phyloP scores from a whole-genome alignment of 2,797 vertebrate genomes.

The Delichon dasypus region DNA sequence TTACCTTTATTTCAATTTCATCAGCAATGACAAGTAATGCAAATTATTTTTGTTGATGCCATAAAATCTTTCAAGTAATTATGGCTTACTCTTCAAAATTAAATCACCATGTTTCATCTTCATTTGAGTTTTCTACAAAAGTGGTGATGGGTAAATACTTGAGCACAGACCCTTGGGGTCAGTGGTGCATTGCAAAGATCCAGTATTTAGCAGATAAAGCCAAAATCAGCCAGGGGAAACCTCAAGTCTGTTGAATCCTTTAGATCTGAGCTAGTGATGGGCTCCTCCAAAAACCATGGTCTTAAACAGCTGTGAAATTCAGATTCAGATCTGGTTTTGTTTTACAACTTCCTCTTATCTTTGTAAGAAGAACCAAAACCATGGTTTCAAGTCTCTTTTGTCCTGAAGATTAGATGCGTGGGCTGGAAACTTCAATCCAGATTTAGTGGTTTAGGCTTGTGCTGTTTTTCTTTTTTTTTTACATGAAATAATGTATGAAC shows the following conservation, averaged over 20 bases:
- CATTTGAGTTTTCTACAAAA: neutral
- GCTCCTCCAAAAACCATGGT: neutral
- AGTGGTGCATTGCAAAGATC: neutral
- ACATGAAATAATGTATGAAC: neutral
- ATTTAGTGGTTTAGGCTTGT: neutral
- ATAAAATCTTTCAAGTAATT: neutral
- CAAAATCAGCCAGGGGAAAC: neutral
- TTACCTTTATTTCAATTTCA: neutral
- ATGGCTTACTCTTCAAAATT: neutral
- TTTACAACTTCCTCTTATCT: constrained; percentile 38
- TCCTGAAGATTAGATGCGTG: neutral
- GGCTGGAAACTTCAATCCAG: neutral
- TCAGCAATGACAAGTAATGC: neutral
- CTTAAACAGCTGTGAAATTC: constrained; percentile 27
- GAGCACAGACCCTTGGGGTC: neutral
- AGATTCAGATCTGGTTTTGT: constrained; percentile 19
- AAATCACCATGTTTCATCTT: neutral
- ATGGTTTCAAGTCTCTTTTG: constrained; percentile 10
- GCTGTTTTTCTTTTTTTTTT: neutral
- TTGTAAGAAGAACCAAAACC: constrained; percentile 43
- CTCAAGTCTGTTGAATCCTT: neutral
- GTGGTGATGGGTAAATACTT: neutral
- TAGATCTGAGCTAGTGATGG: neutral
- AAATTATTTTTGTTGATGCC: neutral
- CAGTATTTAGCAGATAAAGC: neutral